phyloP scores from a whole-genome alignment of 2,888 invertebrate species.

The Dolomedes plantarius region DNA sequence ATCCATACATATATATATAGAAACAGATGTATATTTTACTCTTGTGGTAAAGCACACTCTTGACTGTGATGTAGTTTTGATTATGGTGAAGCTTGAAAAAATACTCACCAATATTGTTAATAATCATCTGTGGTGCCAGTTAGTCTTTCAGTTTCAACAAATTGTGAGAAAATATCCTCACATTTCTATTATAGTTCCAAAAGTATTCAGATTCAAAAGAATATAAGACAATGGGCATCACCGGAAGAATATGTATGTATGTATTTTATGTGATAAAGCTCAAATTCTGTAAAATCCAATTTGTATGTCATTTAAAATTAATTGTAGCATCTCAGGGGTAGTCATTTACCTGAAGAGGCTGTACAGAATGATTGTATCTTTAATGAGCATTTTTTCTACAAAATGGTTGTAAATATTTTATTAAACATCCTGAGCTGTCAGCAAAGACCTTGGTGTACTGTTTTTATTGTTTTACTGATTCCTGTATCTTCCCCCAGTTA shows the following conservation, averaged over 20 bases:
- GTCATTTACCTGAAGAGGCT: slow-evolving; percentile 67
- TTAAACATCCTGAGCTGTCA: slow-evolving; percentile 70
- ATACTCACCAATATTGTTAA: slow-evolving; percentile 31
- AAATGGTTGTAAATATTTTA: slow-evolving; percentile 72
- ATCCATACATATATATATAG: slow-evolving; percentile 35
- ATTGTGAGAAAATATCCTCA: slow-evolving; percentile 38
- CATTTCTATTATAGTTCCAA: slow-evolving; percentile 40
- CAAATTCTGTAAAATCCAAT: slow-evolving; percentile 51
- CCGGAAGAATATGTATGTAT: slow-evolving; percentile 41
- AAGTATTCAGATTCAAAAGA: slow-evolving; percentile 14
- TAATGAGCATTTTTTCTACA: slow-evolving; percentile 68
- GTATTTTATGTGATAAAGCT: slow-evolving; percentile 71
- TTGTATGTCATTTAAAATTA: slow-evolving; percentile 57
- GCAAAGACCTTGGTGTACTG: slow-evolving; percentile 48
- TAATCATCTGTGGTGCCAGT: slow-evolving; percentile 63
- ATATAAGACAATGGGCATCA: slow-evolving; percentile 38
- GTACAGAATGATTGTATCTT: slow-evolving; percentile 69
- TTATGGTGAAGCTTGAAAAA: slow-evolving; percentile 36
- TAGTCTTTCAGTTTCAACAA: slow-evolving; percentile 55
- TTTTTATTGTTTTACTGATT: background rate
- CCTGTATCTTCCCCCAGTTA: background rate
- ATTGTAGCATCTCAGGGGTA: slow-evolving; percentile 67
- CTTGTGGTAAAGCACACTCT: slow-evolving; percentile 68
- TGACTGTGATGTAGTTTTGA: slow-evolving; percentile 68
- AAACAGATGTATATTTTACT: slow-evolving; percentile 67